phyloP scores from a whole-genome alignment of 2,888 invertebrate species.

The Troides aeacus region DNA sequence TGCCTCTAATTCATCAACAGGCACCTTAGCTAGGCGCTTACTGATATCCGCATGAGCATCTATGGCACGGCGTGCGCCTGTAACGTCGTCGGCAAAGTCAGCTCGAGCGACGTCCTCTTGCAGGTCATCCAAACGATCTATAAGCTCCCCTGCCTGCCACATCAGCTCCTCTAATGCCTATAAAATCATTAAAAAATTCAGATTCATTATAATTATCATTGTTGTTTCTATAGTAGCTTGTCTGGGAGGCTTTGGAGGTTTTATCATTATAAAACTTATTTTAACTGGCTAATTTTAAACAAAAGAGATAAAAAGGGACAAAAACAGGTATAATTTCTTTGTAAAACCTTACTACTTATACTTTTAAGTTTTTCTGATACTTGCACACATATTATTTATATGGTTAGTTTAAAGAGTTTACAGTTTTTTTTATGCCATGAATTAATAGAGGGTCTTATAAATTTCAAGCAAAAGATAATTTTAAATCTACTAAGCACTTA shows the following conservation, averaged over 20 bases:
- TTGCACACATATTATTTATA: background rate
- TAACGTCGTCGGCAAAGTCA: slow-evolving; percentile 97
- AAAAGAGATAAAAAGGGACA: too few relatives aligned
- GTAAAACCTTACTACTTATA: too few relatives aligned
- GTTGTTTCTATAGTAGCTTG: too few relatives aligned
- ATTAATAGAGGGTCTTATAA: background rate
- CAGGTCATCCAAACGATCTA: slow-evolving; percentile 94
- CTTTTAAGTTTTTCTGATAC: too few relatives aligned
- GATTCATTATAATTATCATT: background rate
- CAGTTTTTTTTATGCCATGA: background rate
- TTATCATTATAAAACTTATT: too few relatives aligned
- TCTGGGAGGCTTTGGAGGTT: too few relatives aligned
- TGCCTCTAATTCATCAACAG: slow-evolving; percentile 95
- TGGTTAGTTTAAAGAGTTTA: background rate
- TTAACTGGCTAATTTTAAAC: too few relatives aligned
- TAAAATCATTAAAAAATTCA: slow-evolving; percentile 18
- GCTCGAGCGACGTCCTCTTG: slow-evolving; percentile 95
- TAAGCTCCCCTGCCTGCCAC: slow-evolving; percentile 96
- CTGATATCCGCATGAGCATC: slow-evolving; percentile 97
- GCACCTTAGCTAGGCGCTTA: slow-evolving; percentile 94
- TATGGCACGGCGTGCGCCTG: slow-evolving; percentile 93
- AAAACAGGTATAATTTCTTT: too few relatives aligned
- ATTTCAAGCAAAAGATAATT: background rate
- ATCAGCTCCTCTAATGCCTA: slow-evolving; percentile 95
- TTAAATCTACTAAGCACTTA: slow-evolving; percentile 42